Percentiles rank a stretch among this genome's conserved stretches.
These are phyloP conservation scores for Cassiopea andromeda DNA, from an alignment of 30 jellyfish, hydroid and myxozoan genomes.

Conservation along the genomic window DNA sequence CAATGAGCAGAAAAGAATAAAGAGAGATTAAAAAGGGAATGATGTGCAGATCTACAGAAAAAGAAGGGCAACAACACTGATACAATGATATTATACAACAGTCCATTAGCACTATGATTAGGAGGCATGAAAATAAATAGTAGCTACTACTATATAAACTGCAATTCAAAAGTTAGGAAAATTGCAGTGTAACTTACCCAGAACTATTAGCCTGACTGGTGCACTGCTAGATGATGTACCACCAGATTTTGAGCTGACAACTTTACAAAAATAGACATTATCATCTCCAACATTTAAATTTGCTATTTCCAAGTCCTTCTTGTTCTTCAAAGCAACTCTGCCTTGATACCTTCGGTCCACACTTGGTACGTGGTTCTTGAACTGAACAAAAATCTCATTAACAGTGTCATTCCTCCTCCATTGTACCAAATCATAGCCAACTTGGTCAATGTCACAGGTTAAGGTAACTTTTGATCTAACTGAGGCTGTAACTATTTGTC, in stretches of 20 bases:
- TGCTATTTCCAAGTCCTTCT: conserved; percentile 60
- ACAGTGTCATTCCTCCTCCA: conserved; percentile 77
- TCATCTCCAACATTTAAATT: conserved; percentile 60
- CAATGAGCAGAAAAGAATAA: too few species aligned
- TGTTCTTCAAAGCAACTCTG: conserved; percentile 40
- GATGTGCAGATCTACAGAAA: too few species aligned
- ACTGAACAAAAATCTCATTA: conserved; percentile 42
- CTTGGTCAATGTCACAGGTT: conserved; percentile 33
- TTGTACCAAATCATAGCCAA: conserved; percentile 37
- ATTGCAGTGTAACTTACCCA: conserved; percentile 36
- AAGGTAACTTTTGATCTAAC: conserved; percentile 62
- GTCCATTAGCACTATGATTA: not conserved
- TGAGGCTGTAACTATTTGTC: conserved; percentile 49
- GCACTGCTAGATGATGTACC: conserved; percentile 37
- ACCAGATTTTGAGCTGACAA: conserved; percentile 31
- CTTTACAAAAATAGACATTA: conserved; percentile 60
- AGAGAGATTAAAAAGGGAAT: too few species aligned
- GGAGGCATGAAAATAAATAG: not conserved
- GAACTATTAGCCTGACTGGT: conserved; percentile 41
- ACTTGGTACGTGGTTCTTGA: conserved; percentile 12
- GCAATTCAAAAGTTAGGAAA: not conserved
- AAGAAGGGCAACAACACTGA: too few species aligned
- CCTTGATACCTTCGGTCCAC: conserved; percentile 11
- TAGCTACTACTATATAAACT: not conserved
- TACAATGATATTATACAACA: too few species aligned